Conservation (phyloP, 2,888 invertebrate species). For the Empis stercorea region DNA sequence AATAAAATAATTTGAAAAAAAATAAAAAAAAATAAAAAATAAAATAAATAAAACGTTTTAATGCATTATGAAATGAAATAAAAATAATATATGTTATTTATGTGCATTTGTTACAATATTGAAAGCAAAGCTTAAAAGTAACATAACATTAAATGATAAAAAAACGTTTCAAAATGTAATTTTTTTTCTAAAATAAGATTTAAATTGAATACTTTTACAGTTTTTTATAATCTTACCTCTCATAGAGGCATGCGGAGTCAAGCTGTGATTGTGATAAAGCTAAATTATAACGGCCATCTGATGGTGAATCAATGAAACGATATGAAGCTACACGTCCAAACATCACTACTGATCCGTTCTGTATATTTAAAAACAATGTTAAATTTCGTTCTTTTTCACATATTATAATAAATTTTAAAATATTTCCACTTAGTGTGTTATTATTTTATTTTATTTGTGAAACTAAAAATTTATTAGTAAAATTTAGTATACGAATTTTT, state of each 20-base stretch:
- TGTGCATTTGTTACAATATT: too few relatives aligned
- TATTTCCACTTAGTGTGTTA: too few relatives aligned
- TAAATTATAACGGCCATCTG: slow-evolving; percentile 64
- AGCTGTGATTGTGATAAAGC: slow-evolving; percentile 60
- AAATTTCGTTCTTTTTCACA: too few relatives aligned
- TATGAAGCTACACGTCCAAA: slow-evolving; percentile 79
- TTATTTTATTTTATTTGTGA: too few relatives aligned
- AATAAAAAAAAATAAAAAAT: neutral
- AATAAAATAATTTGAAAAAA: neutral
- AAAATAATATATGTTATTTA: neutral
- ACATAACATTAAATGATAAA: too few relatives aligned
- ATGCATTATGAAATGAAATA: neutral
- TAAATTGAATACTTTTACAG: too few relatives aligned
- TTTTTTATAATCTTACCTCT: slow-evolving; percentile 45
- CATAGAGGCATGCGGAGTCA: slow-evolving; percentile 67
- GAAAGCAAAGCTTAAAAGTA: too few relatives aligned
- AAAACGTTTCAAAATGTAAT: too few relatives aligned
- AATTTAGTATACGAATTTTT: too few relatives aligned
- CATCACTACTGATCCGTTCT: slow-evolving; percentile 74
- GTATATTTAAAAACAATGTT: slow-evolving; percentile 18
- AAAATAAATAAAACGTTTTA: neutral
- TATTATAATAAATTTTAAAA: too few relatives aligned
- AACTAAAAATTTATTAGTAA: too few relatives aligned
- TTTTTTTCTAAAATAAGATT: too few relatives aligned
- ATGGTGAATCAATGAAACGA: slow-evolving; percentile 70